Base-by-base conservation (phyloP, 2,113 vertebrate species). In the Platichthys flesus region DNA sequence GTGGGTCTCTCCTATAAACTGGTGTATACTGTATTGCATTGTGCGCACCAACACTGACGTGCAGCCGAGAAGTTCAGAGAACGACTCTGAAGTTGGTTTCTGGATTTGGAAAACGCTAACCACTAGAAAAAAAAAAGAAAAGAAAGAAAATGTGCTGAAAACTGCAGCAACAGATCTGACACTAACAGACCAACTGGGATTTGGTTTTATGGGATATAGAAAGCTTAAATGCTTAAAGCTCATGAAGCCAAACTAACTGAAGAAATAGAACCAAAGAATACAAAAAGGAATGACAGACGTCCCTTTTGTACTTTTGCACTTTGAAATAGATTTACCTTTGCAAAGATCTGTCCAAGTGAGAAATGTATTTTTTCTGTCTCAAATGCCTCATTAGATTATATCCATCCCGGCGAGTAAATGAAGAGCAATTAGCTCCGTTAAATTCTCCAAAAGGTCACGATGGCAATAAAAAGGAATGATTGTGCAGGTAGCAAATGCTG, bases 391-490 rank as follows among this genome's bases (percentile, higher is more conserved):
- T 89, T 86, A 82, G 59, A 65, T 87, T 72, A 72, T 15, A 78
- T 70, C 49, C 28, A 71, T 75, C 69, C 70, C 62, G 59, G 64
- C 18, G n/a, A 84, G 47, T 85, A 82, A 89, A 84, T 89, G 78
- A 87, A 79, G 72, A 88, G 74, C 67, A 88, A 82, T 89, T 85
- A 86, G 72, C 62, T 67, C 35, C 16, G 63, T 79, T 81, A 84
- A 73, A 74, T 67, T 67, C 71, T 87, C 74, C 70, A 70, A 88
- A 90, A 79, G 82, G 82, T 82, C 82, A 87, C 76, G 15, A 2
- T 49, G 68, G 81, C 81, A 77, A 73, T 87, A 82, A 91, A 84
- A 82, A 68, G 81, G 76, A 86, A 14, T 68, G 67, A 85, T 84
- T 76, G 80, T 56, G 71, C 74, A 85, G 76, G 85, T 86, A 85